Base-by-base conservation (phyloP, 92 coral and sea anemone genomes). In the Pocillopora grandis region DNA sequence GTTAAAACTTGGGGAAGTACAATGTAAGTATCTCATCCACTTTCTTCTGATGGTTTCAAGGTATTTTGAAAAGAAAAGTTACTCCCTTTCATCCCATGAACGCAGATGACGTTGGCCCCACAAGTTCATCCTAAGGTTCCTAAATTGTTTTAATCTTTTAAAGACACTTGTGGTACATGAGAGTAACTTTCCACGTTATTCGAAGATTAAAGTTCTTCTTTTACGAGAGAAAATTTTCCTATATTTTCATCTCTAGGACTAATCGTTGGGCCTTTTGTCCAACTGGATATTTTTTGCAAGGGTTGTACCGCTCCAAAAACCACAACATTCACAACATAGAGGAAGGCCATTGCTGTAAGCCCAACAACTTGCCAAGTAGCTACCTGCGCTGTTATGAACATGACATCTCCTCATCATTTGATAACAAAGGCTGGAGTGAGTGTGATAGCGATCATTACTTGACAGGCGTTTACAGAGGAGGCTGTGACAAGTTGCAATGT, bases 381-480 rank as follows among this genome's bases (percentile, higher is more conserved):
- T 85, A 71, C 58, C 81, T 82, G 20, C 81, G 79, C 66, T 89
- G 92, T 69, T 89, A 89, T 67, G 56, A 79, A 56, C 79, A 85
- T 27, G 64, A 91, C 63, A 89, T 91, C 23, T 5, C 19, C 21
- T 0, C 13, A 18, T 86, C 91, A 3, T 93, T 93, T 65, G 93
- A 92, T 76, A 81, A 78, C n/a, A 84, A 87, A 75, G 98, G 98
- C 21, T 65, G 76, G 71, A 94, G 93, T 87, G 66, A 82, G 21
- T 94, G 98, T 9, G 87, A 27, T 9, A 79, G 19, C 21, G 94
- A 75, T 6, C 86, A 91, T 84, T 89, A 76, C 80, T 65, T 91
- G 84, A n/a, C 90, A 4, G 92, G 94, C 13, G 10, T 91, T 64
- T 91, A 89, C 77, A 83, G 89, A 64, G 84, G 88, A 9, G 58